Evolutionary conservation across 2,797 vertebrate species (phyloP), one percentile per base, ranked within the genome.

Genomic region (Tapirus indicus): DNA sequence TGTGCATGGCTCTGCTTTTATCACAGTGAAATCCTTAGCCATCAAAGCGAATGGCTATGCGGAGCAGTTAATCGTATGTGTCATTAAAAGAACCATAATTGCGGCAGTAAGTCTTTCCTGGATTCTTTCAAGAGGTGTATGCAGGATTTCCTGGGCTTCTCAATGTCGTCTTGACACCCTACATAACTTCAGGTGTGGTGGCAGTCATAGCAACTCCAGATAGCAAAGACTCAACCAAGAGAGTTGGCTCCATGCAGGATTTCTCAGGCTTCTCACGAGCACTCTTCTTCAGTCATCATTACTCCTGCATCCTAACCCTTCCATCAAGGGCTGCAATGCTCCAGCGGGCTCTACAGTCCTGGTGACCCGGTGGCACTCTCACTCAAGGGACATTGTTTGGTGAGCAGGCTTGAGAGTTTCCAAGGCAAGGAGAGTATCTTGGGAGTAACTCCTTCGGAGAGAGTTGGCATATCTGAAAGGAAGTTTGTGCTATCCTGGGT

Each of bases 81-180:
- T 97, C 97, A 97, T 97, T 97, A 97, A 97, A 97, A 94, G 95
- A 96, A 92, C 78, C 79, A 44, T 91, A 80, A 97, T 93, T 96
- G 87, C 0, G 0, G 92, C 72, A 88, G 32, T 94, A 96, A 89
- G 94, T 96, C 87, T 97, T 97, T 41, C 83, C 82, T 47, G 47
- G 94, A 64, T 94, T 83, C 72, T 91, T 94, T 58, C 44, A 62
- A 85, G 91, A 91, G 69, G 66, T 69, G 21, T 62, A 27, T 0
- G 11, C 2, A 44, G 88, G 64, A 84, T 89, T 64, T 47, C 35
- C 56, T 6, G 25, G 80, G 85, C 68, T 79, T 77, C 35, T 49
- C n/a, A 18, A 2, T 38, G 47, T 69, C 83, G 95, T 71, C 66
- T 35, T 75, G 62, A 94, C 14, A 21, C 68, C 54, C 44, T 32